Percentiles rank a stretch among this genome's conserved stretches.
These are phyloP conservation scores for Hipposideros larvatus DNA, from an alignment of 2,797 vertebrate genomes.

Conservation along the genomic window DNA sequence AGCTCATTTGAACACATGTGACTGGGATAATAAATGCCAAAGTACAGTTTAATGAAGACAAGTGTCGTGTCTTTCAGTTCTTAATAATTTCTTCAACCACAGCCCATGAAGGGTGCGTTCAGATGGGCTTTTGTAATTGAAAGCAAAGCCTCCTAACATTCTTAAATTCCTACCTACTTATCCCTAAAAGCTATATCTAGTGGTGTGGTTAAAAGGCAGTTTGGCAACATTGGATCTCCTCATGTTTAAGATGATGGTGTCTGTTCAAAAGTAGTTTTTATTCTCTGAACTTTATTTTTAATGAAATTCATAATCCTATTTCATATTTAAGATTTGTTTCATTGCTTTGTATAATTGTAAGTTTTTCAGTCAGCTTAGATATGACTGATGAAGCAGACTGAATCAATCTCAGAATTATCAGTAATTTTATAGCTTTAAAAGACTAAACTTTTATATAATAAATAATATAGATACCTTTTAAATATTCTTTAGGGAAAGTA, in stretches of 20 bases:
- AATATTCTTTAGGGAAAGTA: slow-evolving; percentile 56
- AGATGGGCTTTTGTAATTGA: slow-evolving; percentile 81
- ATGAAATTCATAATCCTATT: slow-evolving; percentile 47
- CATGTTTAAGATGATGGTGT: slow-evolving; percentile 58
- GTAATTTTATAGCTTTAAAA: slow-evolving; percentile 62
- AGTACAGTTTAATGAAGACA: slow-evolving; percentile 87
- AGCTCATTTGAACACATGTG: slow-evolving; percentile 87
- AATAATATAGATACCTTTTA: slow-evolving; percentile 13
- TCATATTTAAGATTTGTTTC: slow-evolving; percentile 61
- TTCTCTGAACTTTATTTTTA: slow-evolving; percentile 58
- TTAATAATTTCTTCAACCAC: slow-evolving; percentile 68
- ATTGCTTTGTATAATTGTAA: slow-evolving; percentile 54
- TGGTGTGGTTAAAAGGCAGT: slow-evolving; percentile 13
- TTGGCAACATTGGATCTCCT: slow-evolving; percentile 50
- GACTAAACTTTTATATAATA: slow-evolving; percentile 62
- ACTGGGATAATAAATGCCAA: slow-evolving; percentile 86
- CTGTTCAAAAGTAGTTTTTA: slow-evolving; percentile 71
- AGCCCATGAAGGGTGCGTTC: slow-evolving; percentile 78
- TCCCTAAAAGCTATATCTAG: slow-evolving; percentile 53
- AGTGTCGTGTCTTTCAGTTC: slow-evolving; percentile 70
- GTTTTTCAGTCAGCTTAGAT: slow-evolving; percentile 63
- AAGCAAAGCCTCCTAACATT: slow-evolving; percentile 76
- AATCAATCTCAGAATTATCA: slow-evolving; percentile 46
- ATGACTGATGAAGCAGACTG: slow-evolving; percentile 46
- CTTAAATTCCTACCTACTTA: slow-evolving; percentile 55